Conservation (phyloP, 1,140 invertebrate species). For the Zaprionus gabonicus region DNA sequence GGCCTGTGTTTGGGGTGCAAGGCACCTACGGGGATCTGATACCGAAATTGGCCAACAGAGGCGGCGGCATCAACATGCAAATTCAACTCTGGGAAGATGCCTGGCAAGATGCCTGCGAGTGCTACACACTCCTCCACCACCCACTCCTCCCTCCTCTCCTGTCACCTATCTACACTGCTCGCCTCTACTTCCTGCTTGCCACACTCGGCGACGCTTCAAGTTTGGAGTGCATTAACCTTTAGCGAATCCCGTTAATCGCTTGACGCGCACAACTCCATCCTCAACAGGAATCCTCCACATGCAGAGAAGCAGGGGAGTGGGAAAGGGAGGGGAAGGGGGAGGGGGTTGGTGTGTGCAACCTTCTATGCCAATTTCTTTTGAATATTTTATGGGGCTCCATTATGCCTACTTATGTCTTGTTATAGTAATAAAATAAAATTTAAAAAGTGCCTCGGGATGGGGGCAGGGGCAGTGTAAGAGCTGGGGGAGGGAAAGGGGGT, state of each 20-base stretch:
- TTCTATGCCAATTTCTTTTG: constrained; percentile 82
- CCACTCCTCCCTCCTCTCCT: background rate
- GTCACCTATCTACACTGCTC: background rate
- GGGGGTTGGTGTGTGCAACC: constrained; percentile 34
- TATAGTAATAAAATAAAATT: constrained; percentile 84
- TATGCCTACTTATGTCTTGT: constrained; percentile 84
- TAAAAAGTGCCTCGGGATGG: constrained; percentile 50
- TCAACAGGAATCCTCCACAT: background rate
- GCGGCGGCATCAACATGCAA: constrained; percentile 33
- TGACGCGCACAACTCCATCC: constrained; percentile 39
- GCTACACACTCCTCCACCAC: background rate
- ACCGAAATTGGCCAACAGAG: constrained; percentile 46
- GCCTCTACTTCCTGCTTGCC: background rate
- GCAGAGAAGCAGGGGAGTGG: too few relatives aligned
- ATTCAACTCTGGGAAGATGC: constrained; percentile 11
- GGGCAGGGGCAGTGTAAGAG: background rate
- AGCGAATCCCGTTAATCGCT: constrained; percentile 66
- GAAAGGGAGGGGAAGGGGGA: fast-evolving
- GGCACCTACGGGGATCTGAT: background rate
- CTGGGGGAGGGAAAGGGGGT: background rate
- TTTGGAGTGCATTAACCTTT: constrained; percentile 75
- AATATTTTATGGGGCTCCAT: constrained; percentile 82
- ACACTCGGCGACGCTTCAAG: constrained; percentile 34
- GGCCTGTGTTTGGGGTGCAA: background rate
- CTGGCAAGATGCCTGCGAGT: background rate